Conservation (phyloP, 2,797 vertebrate species). For the Lutjanus argentimaculatus region DNA sequence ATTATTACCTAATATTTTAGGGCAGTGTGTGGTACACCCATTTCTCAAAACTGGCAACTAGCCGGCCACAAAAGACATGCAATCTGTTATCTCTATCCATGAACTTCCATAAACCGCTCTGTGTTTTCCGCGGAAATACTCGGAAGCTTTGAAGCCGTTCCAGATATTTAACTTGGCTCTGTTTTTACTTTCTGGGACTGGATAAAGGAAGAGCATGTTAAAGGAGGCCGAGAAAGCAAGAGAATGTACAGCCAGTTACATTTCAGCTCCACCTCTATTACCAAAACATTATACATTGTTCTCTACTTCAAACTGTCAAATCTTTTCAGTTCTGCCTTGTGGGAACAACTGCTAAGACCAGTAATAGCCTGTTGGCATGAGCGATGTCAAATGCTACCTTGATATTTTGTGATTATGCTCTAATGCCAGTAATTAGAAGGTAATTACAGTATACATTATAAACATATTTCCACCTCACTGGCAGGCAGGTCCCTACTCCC, state of each 20-base stretch:
- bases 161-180: slow-evolving; percentile 82
- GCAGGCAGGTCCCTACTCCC: slow-evolving; percentile 39
- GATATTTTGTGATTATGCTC: slow-evolving; percentile 45
- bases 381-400: slow-evolving; percentile 55
- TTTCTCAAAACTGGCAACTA: slow-evolving; percentile 53
- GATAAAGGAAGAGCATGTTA: slow-evolving; percentile 53
- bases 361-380: slow-evolving; percentile 35
- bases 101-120: slow-evolving; percentile 65
- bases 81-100: slow-evolving; percentile 76
- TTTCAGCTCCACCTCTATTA: slow-evolving; percentile 30
- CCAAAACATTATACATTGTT: slow-evolving; percentile 20
- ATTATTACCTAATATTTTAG: slow-evolving; percentile 55
- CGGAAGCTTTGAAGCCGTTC: slow-evolving; percentile 64
- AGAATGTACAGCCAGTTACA: slow-evolving; percentile 30
- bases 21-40: slow-evolving; percentile 44
- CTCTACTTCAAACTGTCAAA: slow-evolving; percentile 29
- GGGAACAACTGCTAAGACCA: slow-evolving; percentile 11
- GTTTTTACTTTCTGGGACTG: slow-evolving; percentile 52
- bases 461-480: slow-evolving; percentile 53
- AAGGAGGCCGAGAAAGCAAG: slow-evolving; percentile 44
- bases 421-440: slow-evolving; percentile 64
- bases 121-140: slow-evolving; percentile 64
- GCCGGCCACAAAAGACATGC: slow-evolving; percentile 57
- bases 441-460: slow-evolving; percentile 68
- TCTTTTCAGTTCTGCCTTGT: slow-evolving; percentile 14